Percentiles rank a stretch among this genome's conserved stretches.
phyloP scores from a whole-genome alignment of 2,113 vertebrate genomes.

The Seriola dumerili region DNA sequence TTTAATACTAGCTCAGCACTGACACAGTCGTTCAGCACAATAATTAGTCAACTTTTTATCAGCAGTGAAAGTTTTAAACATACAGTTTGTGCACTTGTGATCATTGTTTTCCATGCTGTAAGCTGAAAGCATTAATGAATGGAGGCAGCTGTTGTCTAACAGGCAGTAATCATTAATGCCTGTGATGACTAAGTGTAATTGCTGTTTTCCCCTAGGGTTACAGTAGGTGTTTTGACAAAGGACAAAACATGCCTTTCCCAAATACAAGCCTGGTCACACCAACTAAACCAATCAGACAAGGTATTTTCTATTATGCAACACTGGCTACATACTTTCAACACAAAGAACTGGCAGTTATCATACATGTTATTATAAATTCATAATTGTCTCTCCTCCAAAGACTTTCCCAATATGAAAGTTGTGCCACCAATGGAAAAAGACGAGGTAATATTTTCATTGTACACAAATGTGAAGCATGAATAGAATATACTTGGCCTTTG shows the following conservation, averaged over 20 bases:
- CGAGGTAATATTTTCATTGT: slow-evolving; percentile 60
- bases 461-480: background rate
- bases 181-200: slow-evolving; percentile 5
- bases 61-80: background rate
- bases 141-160: background rate
- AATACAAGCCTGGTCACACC: slow-evolving; percentile 62
- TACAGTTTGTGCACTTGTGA: background rate
- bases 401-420: slow-evolving; percentile 75
- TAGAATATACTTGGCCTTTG: background rate
- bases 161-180: slow-evolving; percentile 17
- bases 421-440: slow-evolving; percentile 80
- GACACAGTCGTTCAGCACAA: background rate
- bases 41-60: background rate
- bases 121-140: background rate
- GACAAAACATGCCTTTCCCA: slow-evolving; percentile 49
- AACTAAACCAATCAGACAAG: slow-evolving; percentile 71
- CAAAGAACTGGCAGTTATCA: background rate
- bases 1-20: background rate
- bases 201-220: slow-evolving; percentile 62
- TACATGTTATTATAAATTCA: background rate
- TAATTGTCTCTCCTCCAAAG: slow-evolving; percentile 56
- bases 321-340: background rate
- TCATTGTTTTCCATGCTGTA: slow-evolving; percentile 10
- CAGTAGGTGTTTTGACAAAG: slow-evolving; percentile 71
- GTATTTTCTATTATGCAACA: slow-evolving; percentile 57